Conservation (phyloP, 35 echinoderm and acorn worm genomes). For the Lytechinus pictus region DNA sequence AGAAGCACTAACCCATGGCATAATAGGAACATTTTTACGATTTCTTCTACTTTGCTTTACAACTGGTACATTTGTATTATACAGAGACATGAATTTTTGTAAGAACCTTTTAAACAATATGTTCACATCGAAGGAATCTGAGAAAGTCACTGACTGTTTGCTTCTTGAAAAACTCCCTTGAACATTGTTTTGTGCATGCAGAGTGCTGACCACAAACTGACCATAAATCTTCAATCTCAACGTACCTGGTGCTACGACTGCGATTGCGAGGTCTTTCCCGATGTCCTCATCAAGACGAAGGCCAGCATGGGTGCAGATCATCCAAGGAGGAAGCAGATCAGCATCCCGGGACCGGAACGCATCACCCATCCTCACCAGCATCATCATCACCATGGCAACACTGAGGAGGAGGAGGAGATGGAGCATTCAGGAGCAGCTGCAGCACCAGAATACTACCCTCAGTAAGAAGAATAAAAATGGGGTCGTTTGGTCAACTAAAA, state of each 20-base stretch:
- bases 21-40: too few relatives aligned
- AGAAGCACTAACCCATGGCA: too few relatives aligned
- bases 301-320: conserved; percentile 50
- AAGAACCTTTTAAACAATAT: too few relatives aligned
- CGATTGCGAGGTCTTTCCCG: conserved; percentile 76
- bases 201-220: conserved; percentile 64
- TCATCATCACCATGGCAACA: conserved; percentile 18
- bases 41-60: too few relatives aligned
- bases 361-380: neutral
- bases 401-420: conserved; percentile 41
- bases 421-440: neutral
- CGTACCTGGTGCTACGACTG: conserved; percentile 90
- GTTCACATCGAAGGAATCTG: too few relatives aligned
- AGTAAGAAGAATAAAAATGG: neutral
- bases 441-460: conserved; percentile 27
- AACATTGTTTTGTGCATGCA: conserved; percentile 22
- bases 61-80: too few relatives aligned
- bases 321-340: conserved; percentile 51
- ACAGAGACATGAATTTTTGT: too few relatives aligned
- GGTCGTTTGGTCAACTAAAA: too few relatives aligned
- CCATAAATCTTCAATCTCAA: conserved; percentile 74
- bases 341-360: conserved; percentile 20
- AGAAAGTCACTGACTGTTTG: too few relatives aligned
- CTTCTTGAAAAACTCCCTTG: too few relatives aligned
- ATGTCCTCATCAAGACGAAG: conserved; percentile 47